phyloP scores from a whole-genome alignment of 2,888 invertebrate genomes.

The Thecophora atra region DNA sequence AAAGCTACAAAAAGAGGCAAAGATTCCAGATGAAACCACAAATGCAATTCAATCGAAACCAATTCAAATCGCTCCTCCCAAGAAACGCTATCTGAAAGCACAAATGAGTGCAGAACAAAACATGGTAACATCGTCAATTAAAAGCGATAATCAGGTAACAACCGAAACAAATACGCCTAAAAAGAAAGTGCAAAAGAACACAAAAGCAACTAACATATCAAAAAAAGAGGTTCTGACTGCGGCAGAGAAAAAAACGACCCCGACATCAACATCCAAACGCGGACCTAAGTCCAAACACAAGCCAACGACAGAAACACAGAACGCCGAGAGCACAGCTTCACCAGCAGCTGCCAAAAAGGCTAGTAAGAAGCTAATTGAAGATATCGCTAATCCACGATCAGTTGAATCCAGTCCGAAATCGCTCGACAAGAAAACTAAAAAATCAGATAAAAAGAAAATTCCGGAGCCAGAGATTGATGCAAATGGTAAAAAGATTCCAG shows the following conservation, averaged over 20 bases:
- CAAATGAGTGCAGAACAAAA: background rate
- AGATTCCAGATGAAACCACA: background rate
- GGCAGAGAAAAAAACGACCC: background rate
- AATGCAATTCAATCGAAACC: background rate
- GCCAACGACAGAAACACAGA: background rate
- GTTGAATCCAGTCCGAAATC: conserved; percentile 25
- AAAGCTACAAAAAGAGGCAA: background rate
- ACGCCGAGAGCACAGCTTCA: background rate
- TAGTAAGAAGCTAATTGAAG: conserved; percentile 20
- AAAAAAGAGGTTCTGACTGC: background rate
- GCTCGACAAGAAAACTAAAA: conserved; percentile 33
- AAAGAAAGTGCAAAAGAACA: conserved; percentile 3
- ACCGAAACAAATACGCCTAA: background rate
- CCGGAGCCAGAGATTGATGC: conserved; percentile 33
- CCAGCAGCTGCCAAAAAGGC: conserved; percentile 7
- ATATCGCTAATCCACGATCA: background rate
- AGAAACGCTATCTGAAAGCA: conserved; percentile 30
- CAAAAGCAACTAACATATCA: background rate
- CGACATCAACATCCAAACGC: conserved; percentile 12
- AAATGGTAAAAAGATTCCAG: conserved; percentile 5
- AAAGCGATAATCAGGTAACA: background rate
- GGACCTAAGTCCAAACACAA: conserved; percentile 13
- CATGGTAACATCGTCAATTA: background rate
- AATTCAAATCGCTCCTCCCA: conserved; percentile 16
- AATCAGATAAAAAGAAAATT: conserved; percentile 37